Conservation (phyloP, 2,888 invertebrate genomes). For the Torymus texanus region DNA sequence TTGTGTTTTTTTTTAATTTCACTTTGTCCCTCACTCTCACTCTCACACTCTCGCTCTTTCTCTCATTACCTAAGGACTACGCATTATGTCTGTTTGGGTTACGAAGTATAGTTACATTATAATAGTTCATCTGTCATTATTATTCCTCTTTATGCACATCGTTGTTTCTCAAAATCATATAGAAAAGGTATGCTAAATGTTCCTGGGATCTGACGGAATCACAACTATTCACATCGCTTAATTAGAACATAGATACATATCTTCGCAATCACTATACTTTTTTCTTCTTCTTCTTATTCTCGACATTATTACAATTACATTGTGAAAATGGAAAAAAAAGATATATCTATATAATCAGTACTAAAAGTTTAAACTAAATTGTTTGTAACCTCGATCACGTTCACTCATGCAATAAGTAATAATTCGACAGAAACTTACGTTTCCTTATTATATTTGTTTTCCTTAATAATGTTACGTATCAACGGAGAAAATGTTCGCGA, state of each 20-base stretch:
- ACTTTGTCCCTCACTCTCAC: not conserved
- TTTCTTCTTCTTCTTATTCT: not conserved
- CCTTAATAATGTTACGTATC: slow-evolving; percentile 47
- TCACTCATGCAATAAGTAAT: slow-evolving; percentile 32
- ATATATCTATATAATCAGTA: slow-evolving; percentile 52
- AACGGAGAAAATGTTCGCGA: slow-evolving; percentile 39
- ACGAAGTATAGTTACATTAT: slow-evolving; percentile 41
- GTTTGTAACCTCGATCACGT: slow-evolving; percentile 32
- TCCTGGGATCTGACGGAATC: slow-evolving; percentile 60
- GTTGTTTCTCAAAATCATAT: slow-evolving; percentile 56
- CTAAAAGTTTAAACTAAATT: slow-evolving; percentile 50
- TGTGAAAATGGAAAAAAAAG: slow-evolving; percentile 44
- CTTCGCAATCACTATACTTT: slow-evolving; percentile 48
- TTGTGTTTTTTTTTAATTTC: slow-evolving; percentile 24
- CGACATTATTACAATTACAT: slow-evolving; percentile 39
- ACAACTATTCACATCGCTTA: slow-evolving; percentile 60
- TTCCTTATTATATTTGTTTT: slow-evolving; percentile 12
- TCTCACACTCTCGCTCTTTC: slow-evolving; percentile 5
- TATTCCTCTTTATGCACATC: slow-evolving; percentile 44
- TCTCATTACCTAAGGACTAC: slow-evolving; percentile 29
- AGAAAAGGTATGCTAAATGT: slow-evolving; percentile 62
- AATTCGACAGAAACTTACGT: slow-evolving; percentile 22
- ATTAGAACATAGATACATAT: slow-evolving; percentile 58
- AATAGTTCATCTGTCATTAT: slow-evolving; percentile 44
- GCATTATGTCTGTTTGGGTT: slow-evolving; percentile 37